Conservation (phyloP, 64 coral and sea anemone species). For the Montipora cactus region DNA sequence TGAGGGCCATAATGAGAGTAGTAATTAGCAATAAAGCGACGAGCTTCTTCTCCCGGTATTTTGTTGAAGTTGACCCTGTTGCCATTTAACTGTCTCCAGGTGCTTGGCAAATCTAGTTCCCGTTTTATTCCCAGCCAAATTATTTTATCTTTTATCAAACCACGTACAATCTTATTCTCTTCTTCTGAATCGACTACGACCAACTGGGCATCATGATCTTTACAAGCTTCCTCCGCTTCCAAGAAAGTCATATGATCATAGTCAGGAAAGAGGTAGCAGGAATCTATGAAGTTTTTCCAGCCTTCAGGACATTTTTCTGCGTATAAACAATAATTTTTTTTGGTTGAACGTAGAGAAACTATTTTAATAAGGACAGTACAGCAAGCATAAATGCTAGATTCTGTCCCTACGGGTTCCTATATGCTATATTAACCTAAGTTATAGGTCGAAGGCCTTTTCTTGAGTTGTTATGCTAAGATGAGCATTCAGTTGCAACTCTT, state of each 20-base stretch:
- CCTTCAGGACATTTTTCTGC: slow-evolving; percentile 25
- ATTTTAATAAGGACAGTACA: too few species aligned
- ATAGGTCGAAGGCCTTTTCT: too few species aligned
- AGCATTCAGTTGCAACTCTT: too few species aligned
- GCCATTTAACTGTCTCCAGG: slow-evolving; percentile 13
- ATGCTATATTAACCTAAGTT: too few species aligned
- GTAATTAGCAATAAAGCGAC: neutral
- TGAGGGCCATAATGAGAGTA: neutral
- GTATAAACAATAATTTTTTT: neutral
- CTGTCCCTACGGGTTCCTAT: too few species aligned
- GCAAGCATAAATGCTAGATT: too few species aligned
- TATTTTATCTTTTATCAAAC: neutral
- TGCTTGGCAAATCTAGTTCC: too few species aligned
- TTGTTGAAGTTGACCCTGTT: neutral
- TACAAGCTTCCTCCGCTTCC: neutral
- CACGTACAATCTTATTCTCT: neutral
- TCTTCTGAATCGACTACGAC: neutral
- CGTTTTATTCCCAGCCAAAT: neutral
- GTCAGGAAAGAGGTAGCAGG: neutral
- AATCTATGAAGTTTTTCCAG: neutral
- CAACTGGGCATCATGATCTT: neutral
- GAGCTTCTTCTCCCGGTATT: neutral
- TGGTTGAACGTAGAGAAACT: too few species aligned
- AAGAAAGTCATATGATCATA: neutral
- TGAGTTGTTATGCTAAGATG: too few species aligned